Evolutionary conservation across 92 coral and sea anemone species (phyloP), one percentile per base, ranked within the genome.

Genomic region (Paragorgia papillata): DNA sequence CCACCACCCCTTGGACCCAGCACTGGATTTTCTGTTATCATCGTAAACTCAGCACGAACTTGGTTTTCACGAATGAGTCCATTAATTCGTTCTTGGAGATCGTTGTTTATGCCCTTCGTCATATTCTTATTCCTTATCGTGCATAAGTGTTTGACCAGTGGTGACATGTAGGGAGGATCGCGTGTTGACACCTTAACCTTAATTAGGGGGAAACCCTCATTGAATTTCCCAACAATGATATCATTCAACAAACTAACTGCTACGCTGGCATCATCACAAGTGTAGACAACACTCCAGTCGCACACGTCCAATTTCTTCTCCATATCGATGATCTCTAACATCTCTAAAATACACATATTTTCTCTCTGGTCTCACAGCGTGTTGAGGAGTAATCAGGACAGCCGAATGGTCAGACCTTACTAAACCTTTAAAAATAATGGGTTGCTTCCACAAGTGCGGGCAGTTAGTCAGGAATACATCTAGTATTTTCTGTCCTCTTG

Each of bases 1-100:
- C 53, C 43, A 81, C 80, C 90, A 86, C 22, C 43, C 75, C 54
- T 82, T 82, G 2, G 65, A 43, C 39, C 79, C 74, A 39, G 73
- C 70, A 30, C 61, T 51, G 50, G 35, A 64, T 61, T 81, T 81
- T 17, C 20, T 73, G 43, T 71, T 71, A 8, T 27, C 78, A 51
- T 49, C 19, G 8, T 14, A 25, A 70, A 27, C n/a, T n/a, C n/a
- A 33, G 77, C 57, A 22, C 37, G 35, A 28, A 70, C 27, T 29
- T 70, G 62, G 34, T 70, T 70, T 49, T 18, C 17, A 20, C 77
- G 62, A 31, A 70, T 70, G 40, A 48, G 62, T 55, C 40, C 26
- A 69, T 70, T 70, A 20, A 70, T 70, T 35, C 44, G 26, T 26
- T 70, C 41, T 51, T 70, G 77, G 26, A 46, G 20, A 19, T 70